phyloP scores from a whole-genome alignment of 1,140 invertebrate species.

The Drosophila equinoxialis region DNA sequence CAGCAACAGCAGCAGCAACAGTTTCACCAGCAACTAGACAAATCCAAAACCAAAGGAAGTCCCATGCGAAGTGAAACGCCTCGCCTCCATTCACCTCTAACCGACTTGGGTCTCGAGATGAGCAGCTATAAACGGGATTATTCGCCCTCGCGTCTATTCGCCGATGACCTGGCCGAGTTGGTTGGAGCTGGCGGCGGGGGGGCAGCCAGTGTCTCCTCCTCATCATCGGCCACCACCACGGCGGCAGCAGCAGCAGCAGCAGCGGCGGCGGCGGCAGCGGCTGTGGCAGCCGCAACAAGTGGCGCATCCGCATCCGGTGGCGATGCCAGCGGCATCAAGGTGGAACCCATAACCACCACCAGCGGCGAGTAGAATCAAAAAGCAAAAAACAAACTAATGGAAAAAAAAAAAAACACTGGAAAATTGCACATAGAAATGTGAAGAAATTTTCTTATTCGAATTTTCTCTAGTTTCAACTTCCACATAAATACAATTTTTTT shows the following conservation, averaged over 20 bases:
- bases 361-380: conserved; percentile 61
- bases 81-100: conserved; percentile 84
- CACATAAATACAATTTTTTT: conserved; percentile 41
- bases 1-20: conserved; percentile 43
- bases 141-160: conserved; percentile 87
- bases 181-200: conserved; percentile 42
- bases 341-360: conserved; percentile 84
- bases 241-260: conserved; percentile 3
- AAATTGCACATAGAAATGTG: not conserved
- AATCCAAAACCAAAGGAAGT: conserved; percentile 83
- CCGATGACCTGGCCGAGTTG: conserved; percentile 84
- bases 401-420: conserved; percentile 7
- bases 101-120: conserved; percentile 87
- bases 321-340: conserved; percentile 80
- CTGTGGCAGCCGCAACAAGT: not conserved
- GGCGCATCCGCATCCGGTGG: conserved; percentile 13
- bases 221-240: conserved; percentile 42
- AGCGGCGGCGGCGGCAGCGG: conserved; percentile 10
- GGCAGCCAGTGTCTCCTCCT: conserved; percentile 44
- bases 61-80: conserved; percentile 85
- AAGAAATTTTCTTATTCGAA: conserved; percentile 8
- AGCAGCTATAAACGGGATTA: conserved; percentile 86
- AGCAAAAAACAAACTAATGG: not conserved
- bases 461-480: conserved; percentile 54
- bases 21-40: conserved; percentile 27